Conservation (phyloP, 2,113 vertebrate species). For the Apteryx mantelli region DNA sequence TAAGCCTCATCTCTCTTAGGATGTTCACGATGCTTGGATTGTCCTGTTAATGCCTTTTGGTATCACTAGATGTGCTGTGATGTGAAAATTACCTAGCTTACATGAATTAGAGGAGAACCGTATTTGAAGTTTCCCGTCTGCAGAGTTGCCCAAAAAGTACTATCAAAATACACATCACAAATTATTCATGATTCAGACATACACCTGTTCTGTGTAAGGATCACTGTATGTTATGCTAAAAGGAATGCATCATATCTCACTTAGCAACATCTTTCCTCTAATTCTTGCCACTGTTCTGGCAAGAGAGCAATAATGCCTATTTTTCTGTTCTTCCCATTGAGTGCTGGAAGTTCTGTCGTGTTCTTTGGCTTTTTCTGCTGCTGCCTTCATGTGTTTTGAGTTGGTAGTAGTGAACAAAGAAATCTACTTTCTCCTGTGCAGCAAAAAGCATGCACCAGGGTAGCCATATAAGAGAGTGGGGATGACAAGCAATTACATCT, state of each 20-base stretch:
- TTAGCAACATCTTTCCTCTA: not conserved
- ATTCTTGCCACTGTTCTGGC: not conserved
- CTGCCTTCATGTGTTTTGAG: not conserved
- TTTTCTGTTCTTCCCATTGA: not conserved
- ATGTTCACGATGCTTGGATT: fast-evolving
- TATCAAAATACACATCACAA: not conserved
- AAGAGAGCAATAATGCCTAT: not conserved
- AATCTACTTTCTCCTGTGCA: not conserved
- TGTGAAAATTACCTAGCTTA: not conserved
- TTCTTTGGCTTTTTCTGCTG: not conserved
- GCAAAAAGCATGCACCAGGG: too few relatives aligned
- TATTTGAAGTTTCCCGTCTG: not conserved
- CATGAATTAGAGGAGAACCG: not conserved
- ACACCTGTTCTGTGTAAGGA: not conserved
- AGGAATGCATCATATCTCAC: not conserved
- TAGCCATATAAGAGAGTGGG: too few relatives aligned
- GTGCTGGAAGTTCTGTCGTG: not conserved
- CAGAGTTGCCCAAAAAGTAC: not conserved
- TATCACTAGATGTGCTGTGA: not conserved
- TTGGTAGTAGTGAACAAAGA: not conserved
- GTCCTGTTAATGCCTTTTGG: not conserved
- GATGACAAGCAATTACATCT: not conserved
- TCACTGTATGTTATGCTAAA: not conserved
- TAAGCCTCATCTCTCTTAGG: not conserved
- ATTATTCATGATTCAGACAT: not conserved